Evolutionary conservation across 2,888 invertebrate genomes (phyloP).

Genomic region (Isoperla grammatica): DNA sequence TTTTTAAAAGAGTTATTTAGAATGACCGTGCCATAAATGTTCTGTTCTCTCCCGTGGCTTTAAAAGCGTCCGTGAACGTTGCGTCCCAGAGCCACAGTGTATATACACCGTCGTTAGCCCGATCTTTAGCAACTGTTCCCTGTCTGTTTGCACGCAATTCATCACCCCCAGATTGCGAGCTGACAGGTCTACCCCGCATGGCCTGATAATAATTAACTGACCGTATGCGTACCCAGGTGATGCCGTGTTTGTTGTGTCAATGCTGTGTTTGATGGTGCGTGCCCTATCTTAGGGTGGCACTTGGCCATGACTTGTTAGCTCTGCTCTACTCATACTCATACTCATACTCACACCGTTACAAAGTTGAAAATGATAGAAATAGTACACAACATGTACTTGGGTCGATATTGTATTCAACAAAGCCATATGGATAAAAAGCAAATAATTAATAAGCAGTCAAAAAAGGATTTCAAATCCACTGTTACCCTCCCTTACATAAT

Average conservation of each 20-base stretch:
- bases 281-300: slow-evolving; percentile 21
- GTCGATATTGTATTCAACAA: too few relatives aligned
- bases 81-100: background rate
- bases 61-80: background rate
- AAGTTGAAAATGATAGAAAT: too few relatives aligned
- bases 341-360: too few relatives aligned
- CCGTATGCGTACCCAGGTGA: slow-evolving; percentile 23
- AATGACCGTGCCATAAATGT: too few relatives aligned
- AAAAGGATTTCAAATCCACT: too few relatives aligned
- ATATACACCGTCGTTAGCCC: background rate
- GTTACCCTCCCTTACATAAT: too few relatives aligned
- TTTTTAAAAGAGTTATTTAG: too few relatives aligned
- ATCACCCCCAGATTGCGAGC: slow-evolving; percentile 10
- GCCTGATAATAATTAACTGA: slow-evolving; percentile 24
- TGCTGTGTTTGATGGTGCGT: slow-evolving; percentile 21
- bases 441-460: too few relatives aligned
- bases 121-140: too few relatives aligned
- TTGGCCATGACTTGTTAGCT: background rate
- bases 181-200: slow-evolving; percentile 17
- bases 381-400: too few relatives aligned
- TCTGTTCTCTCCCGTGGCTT: background rate
- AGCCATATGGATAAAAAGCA: too few relatives aligned
- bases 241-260: slow-evolving; percentile 11
- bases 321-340: too few relatives aligned
- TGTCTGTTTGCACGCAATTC: slow-evolving; percentile 21